Evolutionary conservation across 1,140 invertebrate genomes (phyloP).

Genomic region (Lanistes nyassanus): DNA sequence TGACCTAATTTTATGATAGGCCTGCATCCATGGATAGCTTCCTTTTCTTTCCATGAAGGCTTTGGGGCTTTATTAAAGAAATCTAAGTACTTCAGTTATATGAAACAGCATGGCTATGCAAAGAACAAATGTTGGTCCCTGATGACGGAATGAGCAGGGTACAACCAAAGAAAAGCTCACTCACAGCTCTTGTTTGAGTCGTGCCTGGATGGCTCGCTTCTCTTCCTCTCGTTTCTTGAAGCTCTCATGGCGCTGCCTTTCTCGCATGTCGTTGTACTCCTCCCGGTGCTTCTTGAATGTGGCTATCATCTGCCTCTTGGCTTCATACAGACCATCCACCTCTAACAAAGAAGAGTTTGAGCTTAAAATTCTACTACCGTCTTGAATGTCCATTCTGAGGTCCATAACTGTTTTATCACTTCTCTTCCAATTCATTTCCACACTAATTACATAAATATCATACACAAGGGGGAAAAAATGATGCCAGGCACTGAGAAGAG

Average conservation of each 20-base stretch:
- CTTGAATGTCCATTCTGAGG: too few species aligned
- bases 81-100: too few species aligned
- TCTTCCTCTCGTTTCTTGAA: constrained; percentile 50
- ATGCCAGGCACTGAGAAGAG: neutral
- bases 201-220: constrained; percentile 45
- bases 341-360: constrained; percentile 39
- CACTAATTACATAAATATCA: neutral
- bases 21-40: too few species aligned
- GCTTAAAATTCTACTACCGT: neutral
- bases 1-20: too few species aligned
- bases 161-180: too few species aligned
- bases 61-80: too few species aligned
- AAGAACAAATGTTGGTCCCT: too few species aligned
- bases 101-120: too few species aligned
- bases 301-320: constrained; percentile 47
- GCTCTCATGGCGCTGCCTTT: constrained; percentile 47
- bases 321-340: constrained; percentile 54
- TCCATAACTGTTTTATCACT: neutral
- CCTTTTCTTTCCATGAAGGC: too few species aligned
- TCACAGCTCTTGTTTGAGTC: constrained; percentile 49
- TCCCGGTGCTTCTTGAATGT: constrained; percentile 52
- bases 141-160: too few species aligned
- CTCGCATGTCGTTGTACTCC: constrained; percentile 53
- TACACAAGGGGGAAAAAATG: neutral
- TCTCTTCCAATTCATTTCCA: neutral